phyloP scores from a whole-genome alignment of 1,140 invertebrate genomes.

The Panagrolaimus sp. region DNA sequence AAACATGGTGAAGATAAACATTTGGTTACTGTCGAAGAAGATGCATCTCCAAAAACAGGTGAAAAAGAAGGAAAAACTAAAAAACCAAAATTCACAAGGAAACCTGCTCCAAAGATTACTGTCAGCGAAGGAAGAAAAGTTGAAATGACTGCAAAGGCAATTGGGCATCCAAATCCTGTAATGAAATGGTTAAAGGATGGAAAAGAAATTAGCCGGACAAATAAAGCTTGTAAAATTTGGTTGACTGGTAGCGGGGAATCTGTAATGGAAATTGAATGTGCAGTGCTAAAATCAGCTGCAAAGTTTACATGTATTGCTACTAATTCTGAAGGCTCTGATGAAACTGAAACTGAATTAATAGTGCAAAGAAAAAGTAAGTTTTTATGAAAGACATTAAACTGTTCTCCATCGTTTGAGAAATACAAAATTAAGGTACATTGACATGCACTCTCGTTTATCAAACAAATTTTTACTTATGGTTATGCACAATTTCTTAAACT shows the following conservation, averaged over 20 bases:
- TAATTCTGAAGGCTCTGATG: constrained; percentile 28
- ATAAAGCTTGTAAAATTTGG: constrained; percentile 24
- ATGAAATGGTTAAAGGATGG: constrained; percentile 39
- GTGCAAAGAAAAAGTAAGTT: constrained; percentile 19
- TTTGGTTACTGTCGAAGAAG: constrained; percentile 35
- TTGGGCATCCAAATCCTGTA: constrained; percentile 32
- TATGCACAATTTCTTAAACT: too few relatives aligned
- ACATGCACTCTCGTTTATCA: too few relatives aligned
- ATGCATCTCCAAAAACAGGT: not conserved
- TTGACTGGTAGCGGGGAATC: constrained; percentile 36
- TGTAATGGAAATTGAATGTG: constrained; percentile 35
- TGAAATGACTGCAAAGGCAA: constrained; percentile 32
- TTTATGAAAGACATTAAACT: too few relatives aligned
- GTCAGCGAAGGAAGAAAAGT: constrained; percentile 34
- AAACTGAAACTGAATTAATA: constrained; percentile 29
- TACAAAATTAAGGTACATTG: not conserved
- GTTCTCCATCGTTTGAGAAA: too few relatives aligned
- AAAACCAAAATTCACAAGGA: constrained; percentile 5
- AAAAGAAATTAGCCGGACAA: constrained; percentile 30
- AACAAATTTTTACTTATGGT: too few relatives aligned
- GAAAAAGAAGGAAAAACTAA: not conserved
- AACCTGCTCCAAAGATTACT: constrained; percentile 16
- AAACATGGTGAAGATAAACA: constrained; percentile 37
- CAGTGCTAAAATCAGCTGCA: constrained; percentile 36
- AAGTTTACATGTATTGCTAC: constrained; percentile 39